These are phyloP conservation scores for Sepiola atlantica DNA, from an alignment of 2,888 invertebrate genomes.

Conservation along the genomic window DNA sequence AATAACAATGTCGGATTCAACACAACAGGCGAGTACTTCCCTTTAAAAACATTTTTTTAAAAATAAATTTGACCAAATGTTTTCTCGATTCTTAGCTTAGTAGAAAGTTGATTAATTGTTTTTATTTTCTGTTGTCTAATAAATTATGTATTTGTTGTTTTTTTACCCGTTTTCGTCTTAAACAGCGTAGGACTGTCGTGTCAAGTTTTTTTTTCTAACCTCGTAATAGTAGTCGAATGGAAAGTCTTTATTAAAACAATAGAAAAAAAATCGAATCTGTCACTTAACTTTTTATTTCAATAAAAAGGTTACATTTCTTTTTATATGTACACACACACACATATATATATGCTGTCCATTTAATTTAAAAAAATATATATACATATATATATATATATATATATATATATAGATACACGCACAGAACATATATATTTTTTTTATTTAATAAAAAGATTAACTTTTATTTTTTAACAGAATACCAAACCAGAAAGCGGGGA, in stretches of 20 bases:
- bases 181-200: background rate
- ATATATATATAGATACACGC: background rate
- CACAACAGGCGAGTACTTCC: constrained; percentile 46
- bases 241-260: background rate
- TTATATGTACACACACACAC: background rate
- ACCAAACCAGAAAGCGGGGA: constrained; percentile 43
- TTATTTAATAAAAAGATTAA: background rate
- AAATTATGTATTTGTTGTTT: background rate
- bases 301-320: background rate
- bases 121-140: background rate
- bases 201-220: background rate
- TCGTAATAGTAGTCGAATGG: background rate
- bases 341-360: no score
- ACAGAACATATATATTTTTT: background rate
- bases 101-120: background rate
- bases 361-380: no score
- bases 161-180: background rate
- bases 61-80: background rate
- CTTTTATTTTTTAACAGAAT: background rate
- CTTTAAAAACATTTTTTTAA: background rate
- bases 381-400: background rate
- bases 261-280: background rate
- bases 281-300: background rate
- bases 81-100: background rate
- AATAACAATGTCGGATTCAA: constrained; percentile 44